Percentiles rank a stretch among this genome's conserved stretches.
Evolutionary conservation across 2,797 vertebrate species (phyloP).

Genomic region (Rhinella marina): DNA sequence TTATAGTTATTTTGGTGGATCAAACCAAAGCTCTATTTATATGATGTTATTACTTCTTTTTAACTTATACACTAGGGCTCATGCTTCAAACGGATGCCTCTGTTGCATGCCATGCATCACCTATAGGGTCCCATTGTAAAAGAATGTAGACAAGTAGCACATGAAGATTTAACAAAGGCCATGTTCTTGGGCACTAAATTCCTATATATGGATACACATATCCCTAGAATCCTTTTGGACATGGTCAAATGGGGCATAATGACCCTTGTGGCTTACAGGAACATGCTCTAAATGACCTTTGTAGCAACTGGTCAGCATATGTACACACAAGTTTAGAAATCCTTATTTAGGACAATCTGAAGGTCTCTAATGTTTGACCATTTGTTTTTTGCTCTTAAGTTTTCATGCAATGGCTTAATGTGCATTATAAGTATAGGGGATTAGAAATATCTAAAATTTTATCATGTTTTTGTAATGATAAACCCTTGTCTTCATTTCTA

Average conservation of each 20-base stretch:
- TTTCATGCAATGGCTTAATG: too few species aligned
- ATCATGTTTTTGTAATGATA: not conserved
- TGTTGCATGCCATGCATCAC: too few species aligned
- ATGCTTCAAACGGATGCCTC: too few species aligned
- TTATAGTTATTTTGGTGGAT: not conserved
- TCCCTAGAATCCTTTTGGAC: slow-evolving; percentile 16
- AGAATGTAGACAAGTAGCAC: too few species aligned
- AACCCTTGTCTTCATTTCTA: not conserved
- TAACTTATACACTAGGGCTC: too few species aligned
- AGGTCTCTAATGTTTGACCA: slow-evolving; percentile 34
- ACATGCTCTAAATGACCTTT: slow-evolving; percentile 28
- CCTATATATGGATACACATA: slow-evolving; percentile 16
- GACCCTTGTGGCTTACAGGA: slow-evolving; percentile 42
- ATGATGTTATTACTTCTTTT: too few species aligned
- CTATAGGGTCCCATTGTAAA: too few species aligned
- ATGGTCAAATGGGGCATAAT: slow-evolving; percentile 37
- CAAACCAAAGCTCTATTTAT: not conserved
- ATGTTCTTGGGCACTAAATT: not conserved
- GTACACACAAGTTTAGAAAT: slow-evolving; percentile 47
- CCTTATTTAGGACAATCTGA: slow-evolving; percentile 45
- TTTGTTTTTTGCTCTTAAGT: not conserved
- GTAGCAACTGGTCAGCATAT: slow-evolving; percentile 59
- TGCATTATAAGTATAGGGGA: too few species aligned
- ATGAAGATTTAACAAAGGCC: not conserved
- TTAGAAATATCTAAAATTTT: too few species aligned